Conservation (phyloP, 2,888 invertebrate species). For the Parascotia fuliginaria region DNA sequence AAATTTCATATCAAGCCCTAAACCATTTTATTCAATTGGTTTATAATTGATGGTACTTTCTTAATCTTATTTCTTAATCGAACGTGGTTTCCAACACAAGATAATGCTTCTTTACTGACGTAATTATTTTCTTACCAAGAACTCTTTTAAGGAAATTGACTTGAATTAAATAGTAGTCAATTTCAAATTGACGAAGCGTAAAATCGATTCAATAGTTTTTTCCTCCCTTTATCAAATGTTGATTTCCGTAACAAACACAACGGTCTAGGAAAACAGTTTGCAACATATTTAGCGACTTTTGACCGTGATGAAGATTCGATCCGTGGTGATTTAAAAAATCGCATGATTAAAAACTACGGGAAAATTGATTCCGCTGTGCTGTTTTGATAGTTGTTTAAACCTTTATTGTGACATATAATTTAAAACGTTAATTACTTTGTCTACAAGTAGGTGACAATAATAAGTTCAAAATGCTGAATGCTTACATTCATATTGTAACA, state of each 20-base stretch:
- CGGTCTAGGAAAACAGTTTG: conserved; percentile 48
- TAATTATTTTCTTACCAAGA: conserved; percentile 8
- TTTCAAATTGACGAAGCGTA: conserved; percentile 48
- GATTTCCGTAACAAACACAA: conserved; percentile 47
- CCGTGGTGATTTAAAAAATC: conserved; percentile 6
- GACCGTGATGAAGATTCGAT: conserved; percentile 26
- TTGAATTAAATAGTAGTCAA: conserved; percentile 28
- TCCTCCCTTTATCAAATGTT: conserved; percentile 15
- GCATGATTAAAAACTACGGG: background rate
- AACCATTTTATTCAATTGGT: too few species aligned
- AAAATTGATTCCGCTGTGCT: background rate
- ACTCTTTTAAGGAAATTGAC: conserved; percentile 39
- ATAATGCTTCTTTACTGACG: background rate
- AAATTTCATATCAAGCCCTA: background rate
- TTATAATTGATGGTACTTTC: background rate
- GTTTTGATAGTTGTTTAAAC: background rate
- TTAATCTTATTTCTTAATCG: background rate
- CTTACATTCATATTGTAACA: conserved; percentile 1
- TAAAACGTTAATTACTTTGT: background rate
- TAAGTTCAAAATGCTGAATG: conserved; percentile 7
- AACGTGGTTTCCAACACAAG: background rate
- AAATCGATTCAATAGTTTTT: conserved; percentile 56
- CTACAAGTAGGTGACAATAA: background rate
- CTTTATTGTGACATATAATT: background rate
- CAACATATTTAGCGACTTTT: conserved; percentile 19